Percentiles rank a stretch among this genome's conserved stretches.
Conservation (phyloP, 1,140 invertebrate genomes). For the Caenorhabditis remanei region DNA sequence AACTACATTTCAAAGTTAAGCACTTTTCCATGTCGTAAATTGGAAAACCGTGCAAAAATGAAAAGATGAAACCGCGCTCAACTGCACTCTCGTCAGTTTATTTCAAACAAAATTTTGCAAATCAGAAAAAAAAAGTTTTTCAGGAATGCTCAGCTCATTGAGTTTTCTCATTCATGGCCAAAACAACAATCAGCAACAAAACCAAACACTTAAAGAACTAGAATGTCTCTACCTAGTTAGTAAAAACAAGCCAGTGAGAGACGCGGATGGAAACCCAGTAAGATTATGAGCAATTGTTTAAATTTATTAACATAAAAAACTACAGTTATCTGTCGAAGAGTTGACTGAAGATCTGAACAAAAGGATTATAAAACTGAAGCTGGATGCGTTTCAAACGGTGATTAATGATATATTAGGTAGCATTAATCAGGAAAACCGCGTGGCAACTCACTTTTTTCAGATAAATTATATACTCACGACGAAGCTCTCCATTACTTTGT, state of each 20-base stretch:
- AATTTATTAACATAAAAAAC: not conserved
- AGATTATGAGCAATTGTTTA: not conserved
- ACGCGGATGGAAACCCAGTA: slow-evolving; percentile 3
- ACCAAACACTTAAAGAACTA: not conserved
- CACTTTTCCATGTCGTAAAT: too few relatives aligned
- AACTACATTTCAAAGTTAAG: too few relatives aligned
- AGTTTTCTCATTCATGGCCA: slow-evolving; percentile 6
- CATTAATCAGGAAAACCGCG: not conserved
- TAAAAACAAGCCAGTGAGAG: not conserved
- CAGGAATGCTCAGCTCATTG: slow-evolving; percentile 24
- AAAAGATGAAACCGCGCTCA: not conserved
- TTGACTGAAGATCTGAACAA: slow-evolving; percentile 1
- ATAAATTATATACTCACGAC: not conserved
- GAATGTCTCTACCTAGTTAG: not conserved
- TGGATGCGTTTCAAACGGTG: not conserved
- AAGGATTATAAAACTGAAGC: not conserved
- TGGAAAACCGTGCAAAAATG: too few relatives aligned
- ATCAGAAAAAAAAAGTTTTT: slow-evolving; percentile 1
- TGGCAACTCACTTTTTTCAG: not conserved
- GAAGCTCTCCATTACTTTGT: slow-evolving; percentile 36
- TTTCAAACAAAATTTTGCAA: not conserved
- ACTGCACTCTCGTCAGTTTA: not conserved
- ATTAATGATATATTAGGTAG: not conserved
- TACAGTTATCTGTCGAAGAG: not conserved
- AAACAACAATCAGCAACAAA: not conserved